Evolutionary conservation across 2,113 vertebrate species (phyloP).

Genomic region (Lepus europaeus): DNA sequence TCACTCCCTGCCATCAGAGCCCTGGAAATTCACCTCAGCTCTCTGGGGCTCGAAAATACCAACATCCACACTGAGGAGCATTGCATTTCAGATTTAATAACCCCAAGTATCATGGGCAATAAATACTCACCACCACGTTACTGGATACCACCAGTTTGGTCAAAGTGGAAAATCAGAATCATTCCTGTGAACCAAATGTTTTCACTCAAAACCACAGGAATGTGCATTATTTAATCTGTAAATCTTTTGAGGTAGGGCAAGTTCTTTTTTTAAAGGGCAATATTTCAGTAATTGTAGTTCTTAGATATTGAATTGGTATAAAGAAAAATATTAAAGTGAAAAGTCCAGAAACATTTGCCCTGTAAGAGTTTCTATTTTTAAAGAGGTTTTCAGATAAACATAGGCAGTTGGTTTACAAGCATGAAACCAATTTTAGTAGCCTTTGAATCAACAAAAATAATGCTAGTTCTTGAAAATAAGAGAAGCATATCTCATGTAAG

Average conservation of each 20-base stretch:
- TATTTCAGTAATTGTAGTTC: slow-evolving; percentile 35
- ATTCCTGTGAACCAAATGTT: not conserved
- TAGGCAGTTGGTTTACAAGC: slow-evolving; percentile 49
- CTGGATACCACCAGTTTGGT: not conserved
- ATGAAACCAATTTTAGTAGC: slow-evolving; percentile 57
- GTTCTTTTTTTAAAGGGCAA: not conserved
- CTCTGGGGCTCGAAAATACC: not conserved
- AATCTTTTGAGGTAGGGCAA: not conserved
- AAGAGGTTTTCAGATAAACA: slow-evolving; percentile 63
- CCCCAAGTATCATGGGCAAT: not conserved
- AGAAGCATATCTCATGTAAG: slow-evolving; percentile 19
- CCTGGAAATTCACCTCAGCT: not conserved
- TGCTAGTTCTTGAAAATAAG: slow-evolving; percentile 51
- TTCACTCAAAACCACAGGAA: not conserved
- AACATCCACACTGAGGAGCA: not conserved
- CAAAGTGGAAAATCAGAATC: not conserved
- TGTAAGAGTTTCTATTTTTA: slow-evolving; percentile 49
- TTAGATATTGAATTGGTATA: not conserved
- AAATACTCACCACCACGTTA: not conserved
- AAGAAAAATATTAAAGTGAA: slow-evolving; percentile 61
- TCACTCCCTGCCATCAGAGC: too few relatives aligned
- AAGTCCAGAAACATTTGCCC: not conserved
- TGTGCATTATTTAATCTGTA: not conserved
- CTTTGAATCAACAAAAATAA: slow-evolving; percentile 61
- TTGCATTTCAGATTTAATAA: not conserved